A percentile compares a stretch with the other conserved stretches of the same genome.
These are phyloP conservation scores for Cygnus buccinator DNA, from an alignment of 2,113 vertebrate genomes.

Conservation along the genomic window DNA sequence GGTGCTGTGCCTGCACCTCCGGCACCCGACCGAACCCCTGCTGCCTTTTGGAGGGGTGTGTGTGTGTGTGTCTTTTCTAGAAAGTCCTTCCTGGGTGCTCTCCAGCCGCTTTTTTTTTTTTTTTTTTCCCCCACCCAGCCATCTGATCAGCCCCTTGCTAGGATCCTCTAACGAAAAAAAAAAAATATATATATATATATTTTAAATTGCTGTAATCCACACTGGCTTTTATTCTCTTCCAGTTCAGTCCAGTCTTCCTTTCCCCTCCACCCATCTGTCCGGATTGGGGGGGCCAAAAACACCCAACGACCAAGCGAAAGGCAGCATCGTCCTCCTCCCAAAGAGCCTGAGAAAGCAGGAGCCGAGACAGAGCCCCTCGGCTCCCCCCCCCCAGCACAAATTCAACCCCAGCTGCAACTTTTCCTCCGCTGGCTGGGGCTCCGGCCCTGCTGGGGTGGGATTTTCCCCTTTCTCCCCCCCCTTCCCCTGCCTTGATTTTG, in stretches of 20 bases:
- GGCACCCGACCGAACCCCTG: neutral
- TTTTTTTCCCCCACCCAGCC: constrained; percentile 7
- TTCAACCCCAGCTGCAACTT: constrained; percentile 26
- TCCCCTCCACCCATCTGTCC: constrained; percentile 21
- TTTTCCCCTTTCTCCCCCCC: neutral
- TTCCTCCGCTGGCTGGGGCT: neutral
- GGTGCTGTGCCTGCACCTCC: neutral
- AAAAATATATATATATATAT: neutral
- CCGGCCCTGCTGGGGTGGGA: constrained; percentile 7
- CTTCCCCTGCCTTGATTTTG: constrained; percentile 29
- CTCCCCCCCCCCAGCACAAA: neutral
- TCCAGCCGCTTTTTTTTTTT: constrained; percentile 11
- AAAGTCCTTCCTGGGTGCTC: constrained; percentile 59
- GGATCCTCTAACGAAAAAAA: neutral
- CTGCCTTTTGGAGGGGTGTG: neutral
- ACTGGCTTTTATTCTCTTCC: constrained; percentile 5
- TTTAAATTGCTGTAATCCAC: constrained; percentile 18
- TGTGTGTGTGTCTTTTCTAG: constrained; percentile 49
- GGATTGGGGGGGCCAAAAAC: neutral
- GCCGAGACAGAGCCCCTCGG: constrained; percentile 15
- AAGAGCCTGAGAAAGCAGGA: constrained; percentile 28
- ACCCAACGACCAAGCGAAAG: neutral
- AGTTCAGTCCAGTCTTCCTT: constrained; percentile 28
- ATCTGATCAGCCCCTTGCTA: constrained; percentile 8
- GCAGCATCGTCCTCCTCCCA: constrained; percentile 33